These are phyloP conservation scores for Felis catus DNA, from an alignment of 2,113 vertebrate species.

Conservation along the genomic window DNA sequence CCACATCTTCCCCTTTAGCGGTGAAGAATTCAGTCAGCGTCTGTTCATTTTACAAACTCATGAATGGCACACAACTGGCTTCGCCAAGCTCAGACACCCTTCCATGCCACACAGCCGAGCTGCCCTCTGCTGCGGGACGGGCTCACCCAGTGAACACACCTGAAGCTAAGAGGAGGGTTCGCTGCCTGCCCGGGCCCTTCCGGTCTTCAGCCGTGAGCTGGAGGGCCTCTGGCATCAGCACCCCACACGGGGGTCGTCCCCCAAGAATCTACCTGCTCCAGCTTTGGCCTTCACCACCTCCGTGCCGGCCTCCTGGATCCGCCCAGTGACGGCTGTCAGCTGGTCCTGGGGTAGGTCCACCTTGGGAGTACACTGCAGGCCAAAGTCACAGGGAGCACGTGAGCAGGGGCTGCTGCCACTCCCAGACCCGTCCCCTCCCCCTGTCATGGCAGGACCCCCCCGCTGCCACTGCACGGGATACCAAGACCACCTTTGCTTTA, in stretches of 20 bases:
- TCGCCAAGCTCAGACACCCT: too few relatives aligned
- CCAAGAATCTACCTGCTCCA: constrained; percentile 88
- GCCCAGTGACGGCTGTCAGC: constrained; percentile 87
- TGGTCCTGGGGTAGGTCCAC: constrained; percentile 96
- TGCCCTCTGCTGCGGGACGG: background rate
- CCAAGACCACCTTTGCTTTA: background rate
- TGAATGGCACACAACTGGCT: background rate
- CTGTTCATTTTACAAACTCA: background rate
- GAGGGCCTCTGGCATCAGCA: background rate
- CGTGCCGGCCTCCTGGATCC: constrained; percentile 98
- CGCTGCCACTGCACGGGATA: background rate
- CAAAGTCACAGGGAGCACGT: background rate
- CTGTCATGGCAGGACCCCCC: accelerated
- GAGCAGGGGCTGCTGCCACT: background rate
- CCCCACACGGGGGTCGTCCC: accelerated
- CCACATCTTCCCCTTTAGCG: background rate
- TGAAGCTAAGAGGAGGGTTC: background rate
- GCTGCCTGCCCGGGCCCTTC: background rate
- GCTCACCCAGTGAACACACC: too few relatives aligned
- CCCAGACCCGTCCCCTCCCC: accelerated
- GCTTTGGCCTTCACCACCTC: constrained; percentile 99
- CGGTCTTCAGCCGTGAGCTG: background rate
- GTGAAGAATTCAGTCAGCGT: background rate
- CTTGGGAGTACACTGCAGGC: constrained; percentile 92
- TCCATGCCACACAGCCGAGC: accelerated